phyloP scores from a whole-genome alignment of 2,888 invertebrate species.

The Gryllus longicercus region DNA sequence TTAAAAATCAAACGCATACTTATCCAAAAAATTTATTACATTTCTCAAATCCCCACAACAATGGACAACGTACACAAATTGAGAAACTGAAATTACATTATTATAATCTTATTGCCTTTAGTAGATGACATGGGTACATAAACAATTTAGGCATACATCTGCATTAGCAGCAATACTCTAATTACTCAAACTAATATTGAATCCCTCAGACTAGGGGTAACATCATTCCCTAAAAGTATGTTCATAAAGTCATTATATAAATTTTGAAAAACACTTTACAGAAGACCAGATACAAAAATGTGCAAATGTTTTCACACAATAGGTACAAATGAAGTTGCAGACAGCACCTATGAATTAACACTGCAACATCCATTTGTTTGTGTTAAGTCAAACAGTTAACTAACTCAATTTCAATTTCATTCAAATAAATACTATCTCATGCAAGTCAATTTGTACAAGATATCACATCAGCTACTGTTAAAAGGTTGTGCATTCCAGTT shows the following conservation, averaged over 20 bases:
- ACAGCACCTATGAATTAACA: neutral
- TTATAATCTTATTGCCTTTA: neutral
- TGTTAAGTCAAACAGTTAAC: neutral
- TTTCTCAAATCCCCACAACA: neutral
- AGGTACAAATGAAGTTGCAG: neutral
- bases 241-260: neutral
- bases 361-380: conserved; percentile 1
- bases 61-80: neutral
- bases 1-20: neutral
- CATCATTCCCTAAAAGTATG: neutral
- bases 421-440: neutral
- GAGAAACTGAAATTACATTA: neutral
- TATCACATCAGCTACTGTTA: neutral
- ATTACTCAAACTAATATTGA: neutral
- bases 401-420: neutral
- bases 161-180: neutral
- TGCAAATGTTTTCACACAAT: neutral
- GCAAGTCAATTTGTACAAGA: neutral
- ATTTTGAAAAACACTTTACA: neutral
- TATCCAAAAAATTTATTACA: conserved; percentile 6
- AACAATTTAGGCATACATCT: neutral
- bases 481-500: neutral
- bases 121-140: neutral
- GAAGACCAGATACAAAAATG: neutral
- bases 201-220: neutral